These are phyloP conservation scores for Diachasma alloeum DNA, from an alignment of 1,140 invertebrate genomes.

Conservation along the genomic window DNA sequence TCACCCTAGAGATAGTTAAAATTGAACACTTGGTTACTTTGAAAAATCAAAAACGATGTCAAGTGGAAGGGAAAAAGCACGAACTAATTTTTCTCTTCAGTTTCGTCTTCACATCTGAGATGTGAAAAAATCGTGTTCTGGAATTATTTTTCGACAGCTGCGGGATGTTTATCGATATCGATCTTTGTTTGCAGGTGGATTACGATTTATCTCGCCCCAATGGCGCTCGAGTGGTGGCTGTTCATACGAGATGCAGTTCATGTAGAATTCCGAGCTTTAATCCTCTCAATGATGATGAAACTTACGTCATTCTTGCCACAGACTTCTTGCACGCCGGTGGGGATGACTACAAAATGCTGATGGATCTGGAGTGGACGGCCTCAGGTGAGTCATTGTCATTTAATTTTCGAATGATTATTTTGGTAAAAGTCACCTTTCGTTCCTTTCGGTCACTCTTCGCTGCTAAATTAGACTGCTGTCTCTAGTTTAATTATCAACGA, in stretches of 20 bases:
- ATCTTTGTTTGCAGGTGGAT: constrained; percentile 53
- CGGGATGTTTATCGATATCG: background rate
- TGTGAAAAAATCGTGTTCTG: too few species aligned
- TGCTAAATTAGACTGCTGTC: background rate
- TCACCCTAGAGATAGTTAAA: too few species aligned
- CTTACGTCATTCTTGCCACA: constrained; percentile 64
- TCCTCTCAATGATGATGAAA: constrained; percentile 44
- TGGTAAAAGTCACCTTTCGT: too few species aligned
- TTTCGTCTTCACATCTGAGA: too few species aligned
- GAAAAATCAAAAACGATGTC: too few species aligned
- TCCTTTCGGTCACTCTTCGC: background rate
- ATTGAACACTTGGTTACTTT: too few species aligned
- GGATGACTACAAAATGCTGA: constrained; percentile 65
- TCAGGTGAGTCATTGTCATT: constrained; percentile 20
- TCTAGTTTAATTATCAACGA: background rate
- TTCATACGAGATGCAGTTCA: constrained; percentile 63
- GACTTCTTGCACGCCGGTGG: constrained; percentile 68
- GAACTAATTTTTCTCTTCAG: too few species aligned
- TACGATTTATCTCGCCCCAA: constrained; percentile 66
- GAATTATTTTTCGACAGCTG: too few species aligned
- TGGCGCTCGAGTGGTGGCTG: constrained; percentile 64
- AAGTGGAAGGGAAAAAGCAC: too few species aligned
- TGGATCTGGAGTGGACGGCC: constrained; percentile 15
- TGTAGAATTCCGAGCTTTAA: constrained; percentile 65
- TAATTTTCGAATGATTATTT: too few species aligned